Evolutionary conservation across 2,113 vertebrate genomes (phyloP), one percentile per base, ranked within the genome.

Genomic region (Etia nguti): DNA sequence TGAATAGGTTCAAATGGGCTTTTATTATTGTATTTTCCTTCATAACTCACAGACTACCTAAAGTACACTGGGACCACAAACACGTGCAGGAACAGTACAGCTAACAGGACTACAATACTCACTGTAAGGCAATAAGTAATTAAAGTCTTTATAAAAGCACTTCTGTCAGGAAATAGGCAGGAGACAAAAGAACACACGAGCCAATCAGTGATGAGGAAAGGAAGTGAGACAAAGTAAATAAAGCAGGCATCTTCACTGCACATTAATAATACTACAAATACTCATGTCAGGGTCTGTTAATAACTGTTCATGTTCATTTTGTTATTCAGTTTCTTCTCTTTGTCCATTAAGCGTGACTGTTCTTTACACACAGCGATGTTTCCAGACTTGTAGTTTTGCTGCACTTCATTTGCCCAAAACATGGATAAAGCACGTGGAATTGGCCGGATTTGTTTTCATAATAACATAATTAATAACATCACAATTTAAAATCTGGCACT

Each of bases 321-420:
- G 8, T 34, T 60, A 31, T 3, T 62, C 29, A 20, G 29, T 62
- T 36, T 65, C 60, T 20, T 62, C 9, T 62, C 16, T n/a, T 1
- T 4, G 18, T 65, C 18, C 60, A 1, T n/a, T 36, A 38, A 2
- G 4, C 0, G 10, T 36, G 18, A 4, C 6, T 5, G 12, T 15
- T 46, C 12, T 2, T 36, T 36, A 11, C 6, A 18, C 16, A n/a
- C 31, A 8, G 60, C 31, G 13, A 16, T 6, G 13, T 48, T 6
- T 48, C 43, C 43, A 43, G 4, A 48, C 13, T 48, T 6, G 6
- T 48, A 16, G 10, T 2, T 34, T 36, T 18, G 24, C 54, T 56
- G 22, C 0, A 0, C 6, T 50, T 50, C 48, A 8, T 50, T 50
- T 50, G 7, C 16, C 16, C 16, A 20, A 50, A 50, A 50, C 11